phyloP scores from a whole-genome alignment of 2,888 invertebrate genomes.

The Drosophila histrio region DNA sequence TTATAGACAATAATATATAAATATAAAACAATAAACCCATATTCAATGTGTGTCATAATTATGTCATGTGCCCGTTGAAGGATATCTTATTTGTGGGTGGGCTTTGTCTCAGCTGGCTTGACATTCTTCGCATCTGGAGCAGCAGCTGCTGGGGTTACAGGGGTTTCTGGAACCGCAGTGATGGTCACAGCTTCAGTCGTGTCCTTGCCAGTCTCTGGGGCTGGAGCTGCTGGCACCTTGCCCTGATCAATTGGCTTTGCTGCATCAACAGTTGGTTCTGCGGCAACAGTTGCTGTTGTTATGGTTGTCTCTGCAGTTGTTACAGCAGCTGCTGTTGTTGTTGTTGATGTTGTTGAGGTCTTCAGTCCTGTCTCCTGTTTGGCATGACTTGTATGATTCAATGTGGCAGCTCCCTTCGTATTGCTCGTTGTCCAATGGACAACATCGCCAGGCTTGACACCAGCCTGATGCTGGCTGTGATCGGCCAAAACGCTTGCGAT shows the following conservation, averaged over 20 bases:
- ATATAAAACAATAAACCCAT: not conserved
- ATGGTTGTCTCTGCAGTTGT: not conserved
- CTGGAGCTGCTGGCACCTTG: not conserved
- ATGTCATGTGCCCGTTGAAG: not conserved
- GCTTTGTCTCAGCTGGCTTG: slow-evolving; percentile 10
- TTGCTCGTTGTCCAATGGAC: slow-evolving; percentile 45
- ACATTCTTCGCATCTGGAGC: not conserved
- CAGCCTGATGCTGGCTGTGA: slow-evolving; percentile 15
- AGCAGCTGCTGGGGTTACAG: not conserved
- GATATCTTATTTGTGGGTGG: slow-evolving; percentile 1
- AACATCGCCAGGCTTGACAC: slow-evolving; percentile 20
- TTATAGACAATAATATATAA: not conserved
- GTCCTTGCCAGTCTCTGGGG: slow-evolving; percentile 13
- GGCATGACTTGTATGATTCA: slow-evolving; percentile 21
- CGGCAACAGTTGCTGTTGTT: not conserved
- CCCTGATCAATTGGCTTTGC: not conserved
- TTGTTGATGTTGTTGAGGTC: not conserved
- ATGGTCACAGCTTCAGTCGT: not conserved
- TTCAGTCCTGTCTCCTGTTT: not conserved
- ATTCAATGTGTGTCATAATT: not conserved
- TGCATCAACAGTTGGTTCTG: not conserved
- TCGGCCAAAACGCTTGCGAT: slow-evolving; percentile 15
- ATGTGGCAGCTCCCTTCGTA: slow-evolving; percentile 35
- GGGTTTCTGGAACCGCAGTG: not conserved
- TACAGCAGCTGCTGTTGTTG: not conserved